These are phyloP conservation scores for Dicrostonyx torquatus DNA, from an alignment of 2,797 vertebrate species.

Conservation along the genomic window DNA sequence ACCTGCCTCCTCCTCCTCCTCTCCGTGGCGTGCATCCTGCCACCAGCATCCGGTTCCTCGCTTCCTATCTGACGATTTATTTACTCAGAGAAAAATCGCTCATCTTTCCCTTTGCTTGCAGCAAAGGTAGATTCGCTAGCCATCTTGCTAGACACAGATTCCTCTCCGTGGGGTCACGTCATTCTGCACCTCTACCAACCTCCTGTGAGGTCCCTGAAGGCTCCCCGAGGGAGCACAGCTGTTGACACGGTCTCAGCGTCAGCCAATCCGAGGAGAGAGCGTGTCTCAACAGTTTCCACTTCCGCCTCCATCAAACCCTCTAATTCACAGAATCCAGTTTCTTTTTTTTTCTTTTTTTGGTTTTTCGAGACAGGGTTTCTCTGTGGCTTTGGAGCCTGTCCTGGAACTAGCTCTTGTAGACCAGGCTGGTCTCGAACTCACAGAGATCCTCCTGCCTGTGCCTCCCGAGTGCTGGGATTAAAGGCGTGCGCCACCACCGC, in stretches of 20 bases:
- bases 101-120: not conserved
- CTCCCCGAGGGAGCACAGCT: rapidly evolving
- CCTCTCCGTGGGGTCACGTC: not conserved
- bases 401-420: too few species aligned
- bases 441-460: too few species aligned
- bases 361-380: too few species aligned
- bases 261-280: not conserved
- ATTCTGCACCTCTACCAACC: not conserved
- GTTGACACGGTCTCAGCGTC: rapidly evolving
- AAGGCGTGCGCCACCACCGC: too few species aligned
- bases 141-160: not conserved
- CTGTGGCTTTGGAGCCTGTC: too few species aligned
- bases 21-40: not conserved
- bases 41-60: not conserved
- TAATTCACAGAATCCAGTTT: not conserved
- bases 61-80: not conserved
- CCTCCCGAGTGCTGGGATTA: too few species aligned
- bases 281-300: not conserved
- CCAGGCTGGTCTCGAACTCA: too few species aligned
- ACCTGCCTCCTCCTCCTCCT: not conserved
- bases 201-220: rapidly evolving
- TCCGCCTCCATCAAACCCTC: not conserved
- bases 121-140: not conserved
- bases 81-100: not conserved
- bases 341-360: too few species aligned